Conservation (phyloP, 2,888 invertebrate species). For the Lagria hirta region DNA sequence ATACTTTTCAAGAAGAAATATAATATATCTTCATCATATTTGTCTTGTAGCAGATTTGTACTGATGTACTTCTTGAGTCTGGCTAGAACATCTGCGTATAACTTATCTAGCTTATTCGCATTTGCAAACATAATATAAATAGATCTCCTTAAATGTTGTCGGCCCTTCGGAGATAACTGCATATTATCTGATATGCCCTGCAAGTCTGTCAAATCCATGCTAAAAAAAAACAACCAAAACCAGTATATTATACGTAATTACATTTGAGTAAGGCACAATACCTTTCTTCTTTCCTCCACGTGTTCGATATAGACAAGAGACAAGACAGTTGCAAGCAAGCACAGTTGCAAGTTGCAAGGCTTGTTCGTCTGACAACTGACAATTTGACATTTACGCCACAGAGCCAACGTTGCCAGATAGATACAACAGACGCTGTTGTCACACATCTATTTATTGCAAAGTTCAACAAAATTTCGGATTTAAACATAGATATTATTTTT, state of each 20-base stretch:
- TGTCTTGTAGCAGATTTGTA: slow-evolving; percentile 15
- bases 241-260: no score
- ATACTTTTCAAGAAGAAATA: slow-evolving; percentile 13
- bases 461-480: no score
- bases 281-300: slow-evolving; percentile 10
- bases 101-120: slow-evolving; percentile 16
- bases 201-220: slow-evolving; percentile 19
- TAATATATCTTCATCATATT: slow-evolving; percentile 17
- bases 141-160: slow-evolving; percentile 16
- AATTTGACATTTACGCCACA: no score
- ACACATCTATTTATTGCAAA: no score
- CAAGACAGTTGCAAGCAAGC: no score
- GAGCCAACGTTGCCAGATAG: no score
- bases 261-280: no score
- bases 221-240: slow-evolving; percentile 13
- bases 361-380: no score
- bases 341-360: no score
- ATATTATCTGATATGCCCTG: slow-evolving; percentile 34
- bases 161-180: slow-evolving; percentile 16
- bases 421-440: no score
- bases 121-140: slow-evolving; percentile 19
- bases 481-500: no score
- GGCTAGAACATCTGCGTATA: slow-evolving; percentile 16
- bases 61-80: slow-evolving; percentile 15
- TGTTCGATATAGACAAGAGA: no score